Conservation (phyloP, 2,888 invertebrate species). For the Syrista parreyssii region DNA sequence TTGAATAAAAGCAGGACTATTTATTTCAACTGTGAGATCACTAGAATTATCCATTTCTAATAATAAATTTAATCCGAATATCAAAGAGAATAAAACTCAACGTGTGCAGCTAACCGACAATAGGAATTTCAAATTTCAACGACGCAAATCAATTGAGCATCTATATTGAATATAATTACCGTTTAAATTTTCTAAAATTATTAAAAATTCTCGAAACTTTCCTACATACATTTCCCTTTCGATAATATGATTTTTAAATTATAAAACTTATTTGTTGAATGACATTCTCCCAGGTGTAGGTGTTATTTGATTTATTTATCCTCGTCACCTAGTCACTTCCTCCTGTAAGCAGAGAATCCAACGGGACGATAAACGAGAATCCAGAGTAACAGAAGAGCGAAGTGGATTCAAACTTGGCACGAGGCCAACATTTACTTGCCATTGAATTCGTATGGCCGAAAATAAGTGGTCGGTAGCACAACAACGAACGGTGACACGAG, state of each 20-base stretch:
- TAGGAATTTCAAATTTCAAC: background rate
- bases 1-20: background rate
- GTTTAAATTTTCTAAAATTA: background rate
- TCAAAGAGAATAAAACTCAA: background rate
- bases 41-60: background rate
- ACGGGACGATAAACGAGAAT: background rate
- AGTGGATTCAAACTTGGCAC: background rate
- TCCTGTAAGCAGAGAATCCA: background rate
- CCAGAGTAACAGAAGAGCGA: background rate
- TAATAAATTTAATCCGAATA: background rate
- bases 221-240: background rate
- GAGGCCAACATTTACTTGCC: conserved; percentile 16
- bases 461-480: conserved; percentile 12
- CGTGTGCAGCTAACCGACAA: background rate
- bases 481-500: background rate
- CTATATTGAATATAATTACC: background rate
- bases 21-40: background rate
- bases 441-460: conserved; percentile 18
- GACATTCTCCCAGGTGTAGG: background rate
- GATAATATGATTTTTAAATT: background rate
- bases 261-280: background rate
- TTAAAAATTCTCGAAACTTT: background rate
- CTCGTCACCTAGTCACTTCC: background rate
- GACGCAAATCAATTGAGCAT: background rate
- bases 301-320: background rate